These are phyloP conservation scores for Aphaenogaster floridana DNA, from an alignment of 1,140 invertebrate genomes.

Conservation along the genomic window DNA sequence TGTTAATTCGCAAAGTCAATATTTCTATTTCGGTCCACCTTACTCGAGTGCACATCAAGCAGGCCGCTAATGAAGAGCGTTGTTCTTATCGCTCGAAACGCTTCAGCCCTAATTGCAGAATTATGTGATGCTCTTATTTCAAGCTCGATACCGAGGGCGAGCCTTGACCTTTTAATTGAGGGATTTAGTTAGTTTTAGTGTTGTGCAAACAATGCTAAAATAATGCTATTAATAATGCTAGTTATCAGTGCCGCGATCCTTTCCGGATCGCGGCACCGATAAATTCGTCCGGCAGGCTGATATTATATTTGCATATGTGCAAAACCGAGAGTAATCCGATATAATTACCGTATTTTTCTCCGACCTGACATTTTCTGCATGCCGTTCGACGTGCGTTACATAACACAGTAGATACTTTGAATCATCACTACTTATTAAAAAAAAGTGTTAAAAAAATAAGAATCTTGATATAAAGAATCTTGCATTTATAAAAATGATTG, in stretches of 20 bases:
- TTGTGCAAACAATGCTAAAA: constrained; percentile 10
- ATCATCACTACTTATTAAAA: constrained; percentile 18
- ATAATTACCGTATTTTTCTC: constrained; percentile 27
- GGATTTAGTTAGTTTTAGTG: constrained; percentile 47
- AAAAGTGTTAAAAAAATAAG: not conserved
- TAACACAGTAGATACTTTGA: not conserved
- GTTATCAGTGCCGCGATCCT: not conserved
- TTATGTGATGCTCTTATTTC: constrained; percentile 39
- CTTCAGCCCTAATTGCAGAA: constrained; percentile 34
- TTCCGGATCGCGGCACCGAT: not conserved
- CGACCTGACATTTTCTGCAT: not conserved
- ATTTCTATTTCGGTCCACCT: not conserved
- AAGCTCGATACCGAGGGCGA: not conserved
- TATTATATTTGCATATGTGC: constrained; percentile 35
- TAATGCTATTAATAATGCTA: no score
- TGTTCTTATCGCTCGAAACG: constrained; percentile 11
- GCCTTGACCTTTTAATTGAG: constrained; percentile 58
- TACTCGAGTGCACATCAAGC: not conserved
- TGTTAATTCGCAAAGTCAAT: not conserved
- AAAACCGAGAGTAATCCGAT: constrained; percentile 23
- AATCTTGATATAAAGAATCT: not conserved
- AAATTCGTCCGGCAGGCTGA: not conserved
- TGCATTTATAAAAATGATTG: not conserved
- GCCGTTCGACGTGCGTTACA: not conserved
- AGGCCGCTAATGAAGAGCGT: not conserved